Base-by-base conservation (phyloP, 2,888 invertebrate species). In the Stictocephala bisonia region DNA sequence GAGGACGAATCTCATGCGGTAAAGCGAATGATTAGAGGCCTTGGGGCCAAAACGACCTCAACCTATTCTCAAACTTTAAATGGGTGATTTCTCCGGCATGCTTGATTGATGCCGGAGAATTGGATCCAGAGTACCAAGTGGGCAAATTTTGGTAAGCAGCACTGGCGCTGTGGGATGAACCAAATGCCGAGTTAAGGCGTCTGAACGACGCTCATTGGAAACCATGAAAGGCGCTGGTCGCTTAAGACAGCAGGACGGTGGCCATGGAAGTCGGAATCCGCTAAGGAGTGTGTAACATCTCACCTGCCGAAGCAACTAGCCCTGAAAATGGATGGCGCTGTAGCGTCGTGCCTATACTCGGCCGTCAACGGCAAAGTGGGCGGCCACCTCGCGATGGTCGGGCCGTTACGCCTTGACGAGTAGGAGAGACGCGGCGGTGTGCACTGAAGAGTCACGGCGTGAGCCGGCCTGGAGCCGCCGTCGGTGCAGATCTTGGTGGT, bases 31-130 rank as follows among this genome's bases (percentile, higher is more conserved):
- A 90, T 90, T 90, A 90, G 86, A 88, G 87, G 90, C 85, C 84
- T 89, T 87, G 88, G 88, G 88, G 87, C n/a, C 88, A 87, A 89
- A 90, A 89, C 86, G 88, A 85, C 86, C 87, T 89, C 87, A 86
- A 89, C 89, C 89, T 90, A 90, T 90, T 91, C 89, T 91, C 89
- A 90, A 90, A 90, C 90, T 90, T 89, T 90, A 87, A 91, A 90
- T 90, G 89, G n/a, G 89, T 89, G 87, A 89, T 89, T 89, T 84
- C 86, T 86, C 85, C 84, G 86, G 86, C 87, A 88, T 88, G 64
- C 74, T 73, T 84, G 83, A 64, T 77, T 85, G 87, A 87, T 87
- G 86, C 84, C 85, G 84, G 76, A 68, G 84, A 84, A 69, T 69
- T 84, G 85, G 86, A 85, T 84, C 85, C 40, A 60, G 73, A 68